phyloP scores from a whole-genome alignment of 2,797 vertebrate genomes.

The Anguilla megastoma region DNA sequence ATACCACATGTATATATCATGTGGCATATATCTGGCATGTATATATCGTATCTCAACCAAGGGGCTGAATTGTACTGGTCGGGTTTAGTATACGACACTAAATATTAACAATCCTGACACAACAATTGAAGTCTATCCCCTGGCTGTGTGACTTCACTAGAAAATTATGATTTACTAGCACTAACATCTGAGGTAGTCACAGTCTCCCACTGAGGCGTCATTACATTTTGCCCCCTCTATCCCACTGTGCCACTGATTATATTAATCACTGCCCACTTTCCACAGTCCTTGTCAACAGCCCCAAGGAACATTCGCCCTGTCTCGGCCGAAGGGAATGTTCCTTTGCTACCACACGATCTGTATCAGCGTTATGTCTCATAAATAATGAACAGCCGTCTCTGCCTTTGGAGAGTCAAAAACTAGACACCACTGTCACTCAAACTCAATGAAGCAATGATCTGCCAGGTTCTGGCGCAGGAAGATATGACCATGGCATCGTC shows the following conservation, averaged over 20 bases:
- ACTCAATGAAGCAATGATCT: background rate
- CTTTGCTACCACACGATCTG: background rate
- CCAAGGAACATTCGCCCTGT: background rate
- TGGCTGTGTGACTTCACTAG: background rate
- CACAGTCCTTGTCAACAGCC: background rate
- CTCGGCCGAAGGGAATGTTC: background rate
- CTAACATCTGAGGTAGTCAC: background rate
- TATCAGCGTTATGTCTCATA: background rate
- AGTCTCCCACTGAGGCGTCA: background rate
- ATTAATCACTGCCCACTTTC: constrained; percentile 17
- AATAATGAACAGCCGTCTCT: background rate
- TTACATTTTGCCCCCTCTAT: background rate
- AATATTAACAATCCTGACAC: background rate
- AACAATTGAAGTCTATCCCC: background rate
- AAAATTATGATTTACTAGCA: background rate
- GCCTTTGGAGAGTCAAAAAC: constrained; percentile 1
- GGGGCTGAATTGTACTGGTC: background rate
- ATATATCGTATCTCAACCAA: background rate
- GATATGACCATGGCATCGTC: background rate
- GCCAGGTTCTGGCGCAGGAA: background rate
- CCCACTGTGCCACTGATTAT: constrained; percentile 12
- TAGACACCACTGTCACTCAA: background rate
- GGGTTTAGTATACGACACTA: background rate
- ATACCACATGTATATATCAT: too few relatives aligned
- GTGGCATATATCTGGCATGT: background rate